A percentile compares a stretch with the other conserved stretches of the same genome.
Conservation (phyloP, 2,888 invertebrate species). For the Lagria hirta region DNA sequence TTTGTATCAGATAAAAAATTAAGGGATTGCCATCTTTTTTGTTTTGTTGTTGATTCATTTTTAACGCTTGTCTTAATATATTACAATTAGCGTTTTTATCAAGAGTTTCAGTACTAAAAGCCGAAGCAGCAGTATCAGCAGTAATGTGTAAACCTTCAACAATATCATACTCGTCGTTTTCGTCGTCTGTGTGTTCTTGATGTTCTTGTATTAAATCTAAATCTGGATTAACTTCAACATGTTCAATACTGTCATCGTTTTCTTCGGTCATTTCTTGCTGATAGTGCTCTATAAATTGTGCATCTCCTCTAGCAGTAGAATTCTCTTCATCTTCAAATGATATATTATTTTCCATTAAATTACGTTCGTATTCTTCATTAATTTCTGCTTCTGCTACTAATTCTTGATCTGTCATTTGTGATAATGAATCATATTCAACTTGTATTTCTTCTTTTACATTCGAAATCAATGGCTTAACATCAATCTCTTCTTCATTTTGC, state of each 20-base stretch:
- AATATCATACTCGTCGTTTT: conserved; percentile 41
- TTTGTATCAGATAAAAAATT: conserved; percentile 42
- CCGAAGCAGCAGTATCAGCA: conserved; percentile 32
- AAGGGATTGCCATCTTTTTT: conserved; percentile 31
- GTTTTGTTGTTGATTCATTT: neutral
- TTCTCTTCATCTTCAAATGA: no score
- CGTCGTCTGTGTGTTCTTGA: conserved; percentile 4
- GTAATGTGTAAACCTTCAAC: conserved; percentile 45
- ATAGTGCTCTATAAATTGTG: no score
- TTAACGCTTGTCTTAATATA: conserved; percentile 35
- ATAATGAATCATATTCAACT: no score
- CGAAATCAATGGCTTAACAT: no score
- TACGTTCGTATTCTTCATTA: no score
- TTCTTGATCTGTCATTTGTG: no score
- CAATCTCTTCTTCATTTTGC: no score
- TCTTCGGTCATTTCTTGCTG: no score
- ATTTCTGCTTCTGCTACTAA: no score
- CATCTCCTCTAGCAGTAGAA: no score
- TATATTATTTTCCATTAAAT: no score
- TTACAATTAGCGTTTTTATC: conserved; percentile 25
- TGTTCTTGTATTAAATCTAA: neutral
- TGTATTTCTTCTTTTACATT: no score
- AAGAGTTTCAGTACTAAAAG: conserved; percentile 3
- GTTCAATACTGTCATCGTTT: conserved; percentile 13
- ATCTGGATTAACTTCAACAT: conserved; percentile 12